Evolutionary conservation across 2,113 vertebrate species (phyloP).

Genomic region (Catagonus wagneri): DNA sequence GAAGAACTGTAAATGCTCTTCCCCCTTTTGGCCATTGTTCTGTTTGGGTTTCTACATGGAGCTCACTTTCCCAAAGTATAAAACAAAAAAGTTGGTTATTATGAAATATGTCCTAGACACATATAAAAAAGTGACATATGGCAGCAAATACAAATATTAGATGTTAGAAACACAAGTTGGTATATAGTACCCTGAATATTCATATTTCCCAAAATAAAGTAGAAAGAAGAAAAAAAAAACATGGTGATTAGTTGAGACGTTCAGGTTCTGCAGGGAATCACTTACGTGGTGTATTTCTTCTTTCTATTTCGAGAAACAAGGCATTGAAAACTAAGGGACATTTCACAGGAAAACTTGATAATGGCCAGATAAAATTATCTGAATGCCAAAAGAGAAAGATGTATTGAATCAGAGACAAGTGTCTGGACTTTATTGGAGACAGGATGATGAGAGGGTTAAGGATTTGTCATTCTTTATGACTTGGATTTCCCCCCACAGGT

Average conservation of each 20-base stretch:
- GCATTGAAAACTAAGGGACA: not conserved
- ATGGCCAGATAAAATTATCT: not conserved
- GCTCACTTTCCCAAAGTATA: not conserved
- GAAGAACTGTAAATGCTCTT: not conserved
- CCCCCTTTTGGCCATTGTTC: not conserved
- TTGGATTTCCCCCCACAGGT: not conserved
- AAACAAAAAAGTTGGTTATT: not conserved
- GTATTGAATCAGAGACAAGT: not conserved
- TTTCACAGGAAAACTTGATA: not conserved
- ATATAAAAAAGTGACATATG: not conserved
- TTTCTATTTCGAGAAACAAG: constrained; percentile 4
- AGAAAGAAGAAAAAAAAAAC: not conserved
- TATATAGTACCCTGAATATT: not conserved
- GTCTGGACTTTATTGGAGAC: not conserved
- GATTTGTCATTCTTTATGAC: not conserved
- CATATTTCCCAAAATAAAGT: not conserved
- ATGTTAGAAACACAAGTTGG: not conserved
- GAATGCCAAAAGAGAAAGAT: not conserved
- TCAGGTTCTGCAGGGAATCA: not conserved
- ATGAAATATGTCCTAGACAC: not conserved
- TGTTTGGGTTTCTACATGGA: not conserved
- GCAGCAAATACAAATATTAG: not conserved
- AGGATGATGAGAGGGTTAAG: not conserved
- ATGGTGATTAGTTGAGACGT: not conserved
- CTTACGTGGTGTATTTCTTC: not conserved